Evolutionary conservation across 2,797 vertebrate species (phyloP).

Genomic region (Notoglanidium macrostoma): DNA sequence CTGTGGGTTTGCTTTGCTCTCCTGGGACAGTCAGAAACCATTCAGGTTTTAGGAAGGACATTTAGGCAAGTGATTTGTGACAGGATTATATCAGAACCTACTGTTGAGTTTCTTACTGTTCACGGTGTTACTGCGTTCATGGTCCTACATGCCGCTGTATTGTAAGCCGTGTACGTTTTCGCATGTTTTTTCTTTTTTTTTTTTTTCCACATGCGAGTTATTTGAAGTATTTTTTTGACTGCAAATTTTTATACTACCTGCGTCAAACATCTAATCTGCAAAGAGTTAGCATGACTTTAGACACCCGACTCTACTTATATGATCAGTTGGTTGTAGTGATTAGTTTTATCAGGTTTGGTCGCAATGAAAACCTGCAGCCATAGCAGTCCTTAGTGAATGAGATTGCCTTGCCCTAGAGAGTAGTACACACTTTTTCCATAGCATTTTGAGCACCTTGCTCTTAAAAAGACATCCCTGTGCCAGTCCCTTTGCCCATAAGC

Average conservation of each 20-base stretch:
- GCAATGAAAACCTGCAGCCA: not conserved
- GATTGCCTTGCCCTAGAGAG: not conserved
- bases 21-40: not conserved
- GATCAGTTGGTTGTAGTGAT: slow-evolving; percentile 3
- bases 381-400: slow-evolving; percentile 10
- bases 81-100: not conserved
- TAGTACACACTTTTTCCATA: slow-evolving; percentile 7
- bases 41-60: not conserved
- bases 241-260: not conserved
- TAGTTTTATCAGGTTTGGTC: slow-evolving; percentile 10
- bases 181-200: not conserved
- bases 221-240: not conserved
- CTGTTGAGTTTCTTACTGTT: not conserved
- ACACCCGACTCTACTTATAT: not conserved
- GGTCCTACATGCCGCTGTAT: not conserved
- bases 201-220: not conserved
- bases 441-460: slow-evolving; percentile 39
- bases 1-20: not conserved
- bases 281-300: not conserved
- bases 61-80: not conserved
- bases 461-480: slow-evolving; percentile 48
- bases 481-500: slow-evolving; percentile 43
- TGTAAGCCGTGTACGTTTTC: not conserved
- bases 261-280: not conserved
- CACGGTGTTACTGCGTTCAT: too few relatives aligned